Evolutionary conservation across 2,888 invertebrate species (phyloP), one percentile per base, ranked within the genome.

Genomic region (Xestia xanthographa): DNA sequence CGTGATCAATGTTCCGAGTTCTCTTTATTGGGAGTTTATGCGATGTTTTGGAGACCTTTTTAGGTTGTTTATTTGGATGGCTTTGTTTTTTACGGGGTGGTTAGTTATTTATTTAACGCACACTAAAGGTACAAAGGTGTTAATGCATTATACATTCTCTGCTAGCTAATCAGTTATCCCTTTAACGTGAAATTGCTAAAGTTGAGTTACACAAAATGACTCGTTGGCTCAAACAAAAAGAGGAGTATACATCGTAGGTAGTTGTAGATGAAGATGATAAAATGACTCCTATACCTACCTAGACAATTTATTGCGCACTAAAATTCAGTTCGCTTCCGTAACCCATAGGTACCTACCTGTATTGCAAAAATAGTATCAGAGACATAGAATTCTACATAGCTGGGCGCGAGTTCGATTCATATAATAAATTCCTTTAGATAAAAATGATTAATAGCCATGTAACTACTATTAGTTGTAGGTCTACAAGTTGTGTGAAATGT

Each of bases 1-100:
- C 63, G 75, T 73, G 84, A 75, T 75, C 68, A 43, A 83, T 83
- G 60, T 58, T 62, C 26, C n/a, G 70, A 43, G 48, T 71, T 58
- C 29, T 26, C n/a, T 86, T 71, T 77, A 82, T 82, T 72, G 73
- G 12, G 20, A 48, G 56, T 83, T 83, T 83, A 83, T 86, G 50
- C 79, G 48, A 20, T 38, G 9, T 58, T 50, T 63, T 22, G 38
- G 69, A 29, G 26, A 11, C 53, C n/a, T 56, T 34, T 69, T 48
- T 69, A 34, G 48, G 1, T 5, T 45, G 20, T 81, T 72, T 73
- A 63, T 56, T 60, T 66, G 8, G 29, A 53, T 66, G 8, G 14
- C 26, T 70, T 63, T 56, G 41, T 53, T 41, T 0, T 56, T 45
- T 62, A n/a, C 34, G 8, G 34, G 4, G 14, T 34, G 22, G 4